Base-by-base conservation (phyloP, 1,140 invertebrate species). In the Drosophila neocordata region DNA sequence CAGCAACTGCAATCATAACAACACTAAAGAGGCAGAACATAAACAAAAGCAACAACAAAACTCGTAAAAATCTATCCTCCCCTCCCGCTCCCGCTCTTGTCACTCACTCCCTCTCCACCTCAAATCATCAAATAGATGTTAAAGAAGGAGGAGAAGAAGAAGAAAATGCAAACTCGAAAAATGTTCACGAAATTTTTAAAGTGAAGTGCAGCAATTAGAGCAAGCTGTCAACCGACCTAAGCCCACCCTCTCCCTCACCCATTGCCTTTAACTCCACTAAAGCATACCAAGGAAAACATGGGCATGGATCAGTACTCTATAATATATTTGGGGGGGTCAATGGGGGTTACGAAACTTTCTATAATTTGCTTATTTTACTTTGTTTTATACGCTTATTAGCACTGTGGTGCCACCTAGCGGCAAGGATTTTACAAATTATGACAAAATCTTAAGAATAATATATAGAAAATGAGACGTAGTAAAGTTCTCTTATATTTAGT, bases 21-120 rank as follows among this genome's bases (percentile, higher is more conserved):
- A 76, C 82, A 67, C 74, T 87, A 81, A 85, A 81, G 81, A 85
- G 82, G 52, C 81, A 87, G 81, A 85, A 81, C 82, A 74, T 69
- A 85, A 85, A 87, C 70, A 87, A 87, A 80, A 72, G 48, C 73
- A 77, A 66, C 69, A 77, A 53, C 53, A 53, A 34, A 35, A 31
- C 57, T 64, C 70, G 55, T 77, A 69, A 74, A 78, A 74, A 57
- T 57, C 55, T 53, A 48, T 55, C 44, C 24, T 7, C 13, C 8
- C 9, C 31, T 1, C 31, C 22, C 27, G 9, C n/a, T 13, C n/a
- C 35, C 11, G 1, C 11, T 37, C 24, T 24, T 24, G 2, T 4
- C 24, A 1, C 24, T 31, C 27, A 2, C 12, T 5, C 37, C 0
- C 12, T 48, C 8, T 35, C 27, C 7, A 1, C 27, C 27, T 31